These are phyloP conservation scores for Paramormyrops hopkinsi DNA, from an alignment of 2,797 vertebrate species.

Conservation along the genomic window DNA sequence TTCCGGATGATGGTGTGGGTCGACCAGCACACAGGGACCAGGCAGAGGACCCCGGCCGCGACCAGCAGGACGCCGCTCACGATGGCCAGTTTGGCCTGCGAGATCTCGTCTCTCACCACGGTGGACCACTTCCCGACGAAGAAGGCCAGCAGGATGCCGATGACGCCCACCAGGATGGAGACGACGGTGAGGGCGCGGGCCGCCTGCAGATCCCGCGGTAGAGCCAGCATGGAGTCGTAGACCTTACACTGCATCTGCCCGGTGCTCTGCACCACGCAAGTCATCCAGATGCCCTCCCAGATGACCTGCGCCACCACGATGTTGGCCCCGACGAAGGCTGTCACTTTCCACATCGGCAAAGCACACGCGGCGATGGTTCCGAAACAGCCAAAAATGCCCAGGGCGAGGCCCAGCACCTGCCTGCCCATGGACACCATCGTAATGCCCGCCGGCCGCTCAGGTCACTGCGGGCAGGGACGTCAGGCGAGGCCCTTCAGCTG, in stretches of 20 bases:
- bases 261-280: background rate
- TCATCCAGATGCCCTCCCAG: background rate
- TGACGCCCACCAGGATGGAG: slow-evolving; percentile 59
- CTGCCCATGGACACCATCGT: slow-evolving; percentile 85
- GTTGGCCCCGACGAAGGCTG: slow-evolving; percentile 86
- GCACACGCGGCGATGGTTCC: slow-evolving; percentile 73
- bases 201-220: slow-evolving; percentile 82
- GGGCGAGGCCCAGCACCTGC: slow-evolving; percentile 78
- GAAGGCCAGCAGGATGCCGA: slow-evolving; percentile 68
- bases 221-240: background rate
- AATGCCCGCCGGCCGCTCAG: slow-evolving; percentile 11
- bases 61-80: slow-evolving; percentile 45
- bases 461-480: background rate
- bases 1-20: slow-evolving; percentile 79
- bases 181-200: slow-evolving; percentile 76
- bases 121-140: slow-evolving; percentile 86
- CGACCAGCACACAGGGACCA: slow-evolving; percentile 83
- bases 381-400: slow-evolving; percentile 77
- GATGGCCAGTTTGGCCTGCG: slow-evolving; percentile 77
- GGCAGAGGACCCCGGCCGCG: slow-evolving; percentile 57
- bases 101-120: slow-evolving; percentile 64
- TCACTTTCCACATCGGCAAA: slow-evolving; percentile 88
- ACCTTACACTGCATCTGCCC: background rate
- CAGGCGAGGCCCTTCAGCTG: slow-evolving; percentile 12
- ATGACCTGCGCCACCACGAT: slow-evolving; percentile 85